Evolutionary conservation across 1,140 invertebrate genomes (phyloP), one percentile per base, ranked within the genome.

Genomic region (Ephestia elutella): DNA sequence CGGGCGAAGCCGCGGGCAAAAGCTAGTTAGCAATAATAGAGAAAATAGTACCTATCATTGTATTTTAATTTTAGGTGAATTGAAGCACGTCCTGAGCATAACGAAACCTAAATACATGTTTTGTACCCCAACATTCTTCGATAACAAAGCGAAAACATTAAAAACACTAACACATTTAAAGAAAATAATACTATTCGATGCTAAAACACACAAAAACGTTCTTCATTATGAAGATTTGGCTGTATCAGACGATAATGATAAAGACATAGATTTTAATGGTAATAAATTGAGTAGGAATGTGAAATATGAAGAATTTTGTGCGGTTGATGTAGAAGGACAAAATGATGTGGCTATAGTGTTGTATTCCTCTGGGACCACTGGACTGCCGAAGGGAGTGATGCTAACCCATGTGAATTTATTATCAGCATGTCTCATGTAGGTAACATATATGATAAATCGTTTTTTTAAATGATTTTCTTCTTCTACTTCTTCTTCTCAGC

Each of bases 341-440:
- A 65, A 68, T 5, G 88, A 90, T 79, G 73, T 70, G 0, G 76
- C 83, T 0, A 63, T 86, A 9, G 80, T 91, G n/a, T 60, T 90
- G 5, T 90, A 88, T 57, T 91, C 93, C 0, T 94, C 93, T 60
- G 94, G 94, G 19, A 95, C 94, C 10, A 95, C 94, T 3, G 94
- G 95, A 57, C 74, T 92, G 30, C 94, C 95, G 0, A 96, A 96
- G 82, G 94, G 94, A 17, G 94, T 95, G 0, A 92, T 94, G 89
- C 76, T 95, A 38, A 93, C 93, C 0, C 78, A 83, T 61, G 91
- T 93, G 65, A 98, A 97, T 57, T 18, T 72, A 8, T 20, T 73
- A 7, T 32, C 65, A 5, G 50, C 54, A 18, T 71, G 66, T 25
- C 59, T 17, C 0, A 44, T 44, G 38, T 44, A 44, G 2, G 38